Base-by-base conservation (phyloP, 2,888 invertebrate species). In the Antheraea assamensis region DNA sequence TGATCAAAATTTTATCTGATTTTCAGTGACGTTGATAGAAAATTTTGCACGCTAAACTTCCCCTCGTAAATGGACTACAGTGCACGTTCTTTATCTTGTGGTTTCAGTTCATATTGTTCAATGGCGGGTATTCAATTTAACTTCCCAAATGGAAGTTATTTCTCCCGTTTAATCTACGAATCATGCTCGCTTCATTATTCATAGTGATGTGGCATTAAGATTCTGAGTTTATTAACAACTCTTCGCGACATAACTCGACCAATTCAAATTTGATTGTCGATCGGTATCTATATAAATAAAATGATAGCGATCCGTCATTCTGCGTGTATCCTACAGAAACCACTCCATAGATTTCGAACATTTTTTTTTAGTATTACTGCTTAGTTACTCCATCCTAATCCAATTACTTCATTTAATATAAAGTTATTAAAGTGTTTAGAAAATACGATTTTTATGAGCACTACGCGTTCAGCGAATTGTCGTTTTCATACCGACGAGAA, bases 161-260 rank as follows among this genome's bases (percentile, higher is more conserved):
- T 75, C 80, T 79, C 78, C 80, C 81, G 80, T 84, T 86, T 87
- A 81, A 86, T 87, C 86, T 86, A 80, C 83, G 76, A 77, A 78
- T 77, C 76, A 70, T 78, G 76, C 77, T 72, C 72, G 75, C 75
- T 85, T 81, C 83, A 87, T 88, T 86, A 88, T 88, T 86, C 87
- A 85, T 80, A 77, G 78, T 78, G 82, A 80, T 82, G 73, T 58
- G 35, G 27, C 52, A 10, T 49, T 68, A 72, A 73, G 68, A 42
- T 55, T 55, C 24, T 35, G 70, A 19, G 21, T 19, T 27, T 68
- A 24, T 24, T 42, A 27, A 55, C 24, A n/a, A 24, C 24, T 19
- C n/a, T 55, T 55, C 31, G 58, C 55, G 55, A 30, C 31, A 24
- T 52, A 42, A 30, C 31, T 68, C 21, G 21, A 52, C 7, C 7